Conservation (phyloP, 2,113 vertebrate species). For the Conger conger region DNA sequence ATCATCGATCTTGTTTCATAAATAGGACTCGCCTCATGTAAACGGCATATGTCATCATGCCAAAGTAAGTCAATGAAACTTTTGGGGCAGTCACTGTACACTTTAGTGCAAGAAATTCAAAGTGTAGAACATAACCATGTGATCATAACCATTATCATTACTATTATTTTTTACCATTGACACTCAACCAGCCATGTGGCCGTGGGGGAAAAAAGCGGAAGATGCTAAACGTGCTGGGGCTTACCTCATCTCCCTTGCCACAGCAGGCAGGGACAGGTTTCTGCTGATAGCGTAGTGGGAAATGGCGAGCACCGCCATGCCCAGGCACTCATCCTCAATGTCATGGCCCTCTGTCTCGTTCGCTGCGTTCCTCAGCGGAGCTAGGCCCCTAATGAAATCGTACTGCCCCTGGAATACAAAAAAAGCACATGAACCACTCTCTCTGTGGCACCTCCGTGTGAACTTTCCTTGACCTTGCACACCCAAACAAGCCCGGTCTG, state of each 20-base stretch:
- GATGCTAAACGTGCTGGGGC: background rate
- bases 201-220: background rate
- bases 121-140: no score
- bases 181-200: no score
- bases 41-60: background rate
- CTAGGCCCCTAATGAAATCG: constrained; percentile 76
- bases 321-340: constrained; percentile 83
- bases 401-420: constrained; percentile 69
- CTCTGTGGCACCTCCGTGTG: background rate
- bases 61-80: no score
- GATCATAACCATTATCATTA: no score
- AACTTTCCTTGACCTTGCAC: background rate
- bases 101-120: no score
- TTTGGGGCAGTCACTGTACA: no score
- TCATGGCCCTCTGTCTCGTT: constrained; percentile 74
- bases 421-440: background rate
- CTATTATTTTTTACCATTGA: no score
- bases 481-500: background rate
- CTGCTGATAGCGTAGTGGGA: constrained; percentile 77
- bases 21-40: background rate
- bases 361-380: constrained; percentile 69
- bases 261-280: constrained; percentile 66
- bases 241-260: constrained; percentile 77
- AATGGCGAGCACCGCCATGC: constrained; percentile 85
- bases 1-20: constrained; percentile 46